Percentiles rank a stretch among this genome's conserved stretches.
These are phyloP conservation scores for Monomorium pharaonis DNA, from an alignment of 1,140 invertebrate species.

Conservation along the genomic window DNA sequence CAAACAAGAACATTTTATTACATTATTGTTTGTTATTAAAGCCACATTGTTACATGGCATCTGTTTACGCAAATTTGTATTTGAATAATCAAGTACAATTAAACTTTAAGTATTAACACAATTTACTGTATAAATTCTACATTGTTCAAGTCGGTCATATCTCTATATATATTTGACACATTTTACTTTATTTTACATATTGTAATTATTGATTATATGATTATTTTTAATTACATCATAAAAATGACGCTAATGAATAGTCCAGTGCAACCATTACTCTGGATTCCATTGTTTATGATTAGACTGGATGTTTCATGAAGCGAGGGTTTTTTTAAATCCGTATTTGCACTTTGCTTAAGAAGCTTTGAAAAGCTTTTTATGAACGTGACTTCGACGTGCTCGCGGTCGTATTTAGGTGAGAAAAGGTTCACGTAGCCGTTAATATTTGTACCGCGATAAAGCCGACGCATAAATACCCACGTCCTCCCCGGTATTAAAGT, in stretches of 20 bases:
- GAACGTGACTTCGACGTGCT: not conserved
- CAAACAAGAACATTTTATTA: conserved; percentile 1
- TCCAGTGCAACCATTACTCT: not conserved
- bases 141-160: not conserved
- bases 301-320: not conserved
- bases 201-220: not conserved
- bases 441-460: conserved; percentile 55
- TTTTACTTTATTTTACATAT: not conserved
- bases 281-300: not conserved
- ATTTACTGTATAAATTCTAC: not conserved
- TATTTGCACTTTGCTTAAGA: not conserved
- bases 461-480: conserved; percentile 50
- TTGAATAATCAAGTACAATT: conserved; percentile 7
- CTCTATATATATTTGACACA: not conserved
- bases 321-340: not conserved
- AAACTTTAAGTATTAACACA: not conserved
- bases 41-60: not conserved
- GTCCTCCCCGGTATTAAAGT: conserved; percentile 51
- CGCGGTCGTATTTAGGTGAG: not conserved
- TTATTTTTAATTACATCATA: not conserved
- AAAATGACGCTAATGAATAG: not conserved
- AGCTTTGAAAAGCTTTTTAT: not conserved
- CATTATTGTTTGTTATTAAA: not conserved
- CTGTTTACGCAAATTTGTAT: not conserved
- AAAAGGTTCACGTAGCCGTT: conserved; percentile 29